Base-by-base conservation (phyloP, 2,113 vertebrate species). In the Dasypus novemcinctus region DNA sequence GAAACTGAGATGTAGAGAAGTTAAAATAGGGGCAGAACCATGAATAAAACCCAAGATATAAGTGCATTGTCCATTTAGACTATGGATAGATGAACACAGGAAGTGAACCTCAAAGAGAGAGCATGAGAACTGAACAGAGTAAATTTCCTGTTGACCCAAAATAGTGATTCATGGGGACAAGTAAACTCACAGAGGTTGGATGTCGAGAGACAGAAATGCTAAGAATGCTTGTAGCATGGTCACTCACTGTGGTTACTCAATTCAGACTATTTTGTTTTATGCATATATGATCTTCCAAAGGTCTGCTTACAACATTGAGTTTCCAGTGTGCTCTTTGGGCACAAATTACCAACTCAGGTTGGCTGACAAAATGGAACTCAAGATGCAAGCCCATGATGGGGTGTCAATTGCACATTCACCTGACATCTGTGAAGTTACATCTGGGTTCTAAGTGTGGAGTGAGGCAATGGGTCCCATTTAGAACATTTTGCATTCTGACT, bases 191-290 rank as follows among this genome's bases (percentile, higher is more conserved):
- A n/a, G 31, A 38, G 14, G 12, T 8, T 18, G 9, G 31, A 12
- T 27, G 33, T 3, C 17, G 61, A 82, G 52, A 21, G 23, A 15
- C 31, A 84, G 36, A 84, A 14, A 25, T 4, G 29, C 14, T 33
- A 23, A 25, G 41, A 49, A 59, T 4, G 11, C 23, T 2, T 41
- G 41, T 74, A 23, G 38, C 41, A n/a, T 21, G 4, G 15, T 6
- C 6, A 27, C 41, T 43, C 18, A 18, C 18, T 6, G 0, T 5
- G 20, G 43, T 1, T 15, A 15, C 15, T 12, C 8, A 49, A 64
- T 43, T 17, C 29, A 12, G 10, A 41, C 29, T 25, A 78, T 64
- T 66, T 43, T 36, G 14, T 25, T 49, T 85, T 72, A 2, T 1
- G 7, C 29, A 20, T 14, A 6, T 2, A n/a, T 29, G 31, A 4